Evolutionary conservation across 2,888 invertebrate species (phyloP).

Genomic region (Rhagophthalmus giganteus): DNA sequence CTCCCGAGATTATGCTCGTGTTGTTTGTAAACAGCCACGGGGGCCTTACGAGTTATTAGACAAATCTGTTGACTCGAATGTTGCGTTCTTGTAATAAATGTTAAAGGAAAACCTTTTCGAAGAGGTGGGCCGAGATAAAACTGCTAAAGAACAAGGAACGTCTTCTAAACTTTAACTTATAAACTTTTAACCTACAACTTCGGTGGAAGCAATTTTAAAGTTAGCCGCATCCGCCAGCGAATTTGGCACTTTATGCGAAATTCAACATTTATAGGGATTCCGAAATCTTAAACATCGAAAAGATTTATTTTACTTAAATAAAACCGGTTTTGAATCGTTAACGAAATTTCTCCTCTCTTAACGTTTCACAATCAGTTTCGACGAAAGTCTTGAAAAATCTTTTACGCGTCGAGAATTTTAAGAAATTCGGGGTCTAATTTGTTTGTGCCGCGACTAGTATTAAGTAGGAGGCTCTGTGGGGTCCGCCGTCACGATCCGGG

Average conservation of each 20-base stretch:
- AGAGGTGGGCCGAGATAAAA: background rate
- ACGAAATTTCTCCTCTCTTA: background rate
- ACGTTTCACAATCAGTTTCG: too few relatives aligned
- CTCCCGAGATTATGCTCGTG: constrained; percentile 5
- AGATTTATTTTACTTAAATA: background rate
- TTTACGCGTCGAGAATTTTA: too few relatives aligned
- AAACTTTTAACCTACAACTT: constrained; percentile 11
- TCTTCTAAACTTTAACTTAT: constrained; percentile 9
- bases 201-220: constrained; percentile 10
- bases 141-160: constrained; percentile 2
- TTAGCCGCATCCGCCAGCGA: constrained; percentile 1
- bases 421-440: too few relatives aligned
- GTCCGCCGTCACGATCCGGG: too few relatives aligned
- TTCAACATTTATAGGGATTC: constrained; percentile 4
- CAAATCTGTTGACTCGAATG: constrained; percentile 11
- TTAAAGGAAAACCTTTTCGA: constrained; percentile 1
- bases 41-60: constrained; percentile 17
- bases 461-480: too few relatives aligned
- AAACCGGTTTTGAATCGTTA: background rate
- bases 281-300: background rate
- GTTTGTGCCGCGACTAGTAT: too few relatives aligned
- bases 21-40: constrained; percentile 14
- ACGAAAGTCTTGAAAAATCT: too few relatives aligned
- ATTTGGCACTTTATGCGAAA: constrained; percentile 6
- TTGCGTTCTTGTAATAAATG: constrained; percentile 5